A percentile compares a stretch with the other conserved stretches of the same genome.
These are phyloP conservation scores for Steinernema hermaphroditum DNA, from an alignment of 2,888 invertebrate species.

Conservation along the genomic window DNA sequence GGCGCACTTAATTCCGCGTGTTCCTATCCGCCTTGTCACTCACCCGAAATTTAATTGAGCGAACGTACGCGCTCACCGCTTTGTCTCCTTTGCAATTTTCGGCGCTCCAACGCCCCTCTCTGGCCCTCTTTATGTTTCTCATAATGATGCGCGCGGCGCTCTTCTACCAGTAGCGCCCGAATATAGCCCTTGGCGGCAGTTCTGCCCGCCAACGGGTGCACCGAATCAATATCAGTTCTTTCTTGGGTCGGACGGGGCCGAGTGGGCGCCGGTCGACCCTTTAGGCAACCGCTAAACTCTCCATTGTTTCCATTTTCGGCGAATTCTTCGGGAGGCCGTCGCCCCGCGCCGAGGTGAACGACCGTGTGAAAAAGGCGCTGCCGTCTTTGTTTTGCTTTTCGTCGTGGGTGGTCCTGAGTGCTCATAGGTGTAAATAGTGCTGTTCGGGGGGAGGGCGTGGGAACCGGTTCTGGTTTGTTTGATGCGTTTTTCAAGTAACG, in stretches of 20 bases:
- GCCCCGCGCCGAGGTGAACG: slow-evolving; percentile 1
- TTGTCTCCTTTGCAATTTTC: not conserved
- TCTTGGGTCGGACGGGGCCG: not conserved
- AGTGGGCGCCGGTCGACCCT: not conserved
- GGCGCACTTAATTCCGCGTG: not conserved
- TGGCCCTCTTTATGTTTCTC: slow-evolving; percentile 20
- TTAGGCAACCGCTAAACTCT: slow-evolving; percentile 17
- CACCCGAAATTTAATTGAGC: slow-evolving; percentile 11
- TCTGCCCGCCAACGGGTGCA: too few relatives aligned
- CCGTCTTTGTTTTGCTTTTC: slow-evolving; percentile 3
- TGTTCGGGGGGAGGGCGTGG: not conserved
- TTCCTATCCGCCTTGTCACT: slow-evolving; percentile 5
- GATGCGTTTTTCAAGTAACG: slow-evolving; percentile 10
- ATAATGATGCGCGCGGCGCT: slow-evolving; percentile 12
- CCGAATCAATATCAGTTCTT: slow-evolving; percentile 5
- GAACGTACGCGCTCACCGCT: slow-evolving; percentile 10
- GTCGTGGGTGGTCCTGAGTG: slow-evolving; percentile 9
- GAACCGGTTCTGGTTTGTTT: not conserved
- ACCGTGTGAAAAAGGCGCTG: not conserved
- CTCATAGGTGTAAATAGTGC: slow-evolving; percentile 6
- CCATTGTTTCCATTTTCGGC: not conserved
- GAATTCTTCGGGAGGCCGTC: not conserved
- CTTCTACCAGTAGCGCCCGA: not conserved
- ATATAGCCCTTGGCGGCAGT: not conserved
- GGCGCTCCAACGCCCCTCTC: not conserved